Evolutionary conservation across 2,888 invertebrate species (phyloP), one percentile per base, ranked within the genome.

Genomic region (Drosophila mulleri): DNA sequence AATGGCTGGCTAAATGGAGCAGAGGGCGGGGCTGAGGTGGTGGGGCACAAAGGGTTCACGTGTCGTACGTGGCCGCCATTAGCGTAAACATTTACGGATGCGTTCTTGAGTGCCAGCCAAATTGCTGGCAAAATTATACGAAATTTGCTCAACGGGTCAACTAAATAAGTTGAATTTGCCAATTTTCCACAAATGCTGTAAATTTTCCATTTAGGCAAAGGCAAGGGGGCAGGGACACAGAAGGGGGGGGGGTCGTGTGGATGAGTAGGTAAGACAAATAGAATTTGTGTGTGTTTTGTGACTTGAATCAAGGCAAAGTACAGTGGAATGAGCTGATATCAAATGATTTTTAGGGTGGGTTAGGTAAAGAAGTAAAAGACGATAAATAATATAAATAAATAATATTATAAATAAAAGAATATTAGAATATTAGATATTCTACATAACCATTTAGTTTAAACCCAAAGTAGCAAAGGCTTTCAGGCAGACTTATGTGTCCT

Each of bases 61-160:
- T 88, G 74, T 71, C 60, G 67, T 70, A 88, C 78, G 80, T 88
- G 86, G 69, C 52, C 16, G 78, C 78, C 67, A 86, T 86, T 87
- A 86, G 70, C 72, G 76, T 82, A 83, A 89, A 77, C 77, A 85
- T 79, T 85, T 58, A 47, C 65, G 67, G 69, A 81, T 79, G 83
- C 74, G 63, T 76, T 86, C 65, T 80, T 83, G 82, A 88, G 70
- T 81, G 82, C 23, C 72, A 71, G 87, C 75, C 87, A 88, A 86
- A 82, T 82, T 69, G 67, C 53, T 39, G 26, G 42, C 35, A 52
- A 65, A 58, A 68, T 47, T 59, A 50, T 59, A 60, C 48, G 50
- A 66, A 59, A 72, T 66, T 76, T 72, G 3, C 29, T 35, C 53
- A 59, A 78, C 61, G 72, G 79, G 65, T 72, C 82, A 75, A 72